Evolutionary conservation across 2,888 invertebrate species (phyloP).

Genomic region (Harpagoxenus sublaevis): DNA sequence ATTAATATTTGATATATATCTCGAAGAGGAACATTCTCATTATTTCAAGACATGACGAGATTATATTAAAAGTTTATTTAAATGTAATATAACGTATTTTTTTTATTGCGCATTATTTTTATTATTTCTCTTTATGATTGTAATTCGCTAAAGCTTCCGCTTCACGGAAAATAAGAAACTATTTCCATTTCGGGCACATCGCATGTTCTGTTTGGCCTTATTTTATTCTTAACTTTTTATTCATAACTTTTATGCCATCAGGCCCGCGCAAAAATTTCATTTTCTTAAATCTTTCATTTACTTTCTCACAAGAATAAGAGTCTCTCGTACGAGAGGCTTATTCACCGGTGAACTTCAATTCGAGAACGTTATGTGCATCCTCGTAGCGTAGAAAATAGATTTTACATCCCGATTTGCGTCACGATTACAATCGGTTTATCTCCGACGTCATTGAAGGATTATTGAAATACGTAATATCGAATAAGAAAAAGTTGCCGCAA

Average conservation of each 20-base stretch:
- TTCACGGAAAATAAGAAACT: background rate
- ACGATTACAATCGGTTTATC: conserved; percentile 1
- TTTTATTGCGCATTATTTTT: background rate
- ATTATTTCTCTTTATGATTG: background rate
- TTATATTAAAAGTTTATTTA: background rate
- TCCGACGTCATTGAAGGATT: background rate
- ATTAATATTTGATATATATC: background rate
- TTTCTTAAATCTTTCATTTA: background rate
- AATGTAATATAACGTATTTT: background rate
- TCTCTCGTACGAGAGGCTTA: background rate
- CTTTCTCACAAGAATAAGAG: background rate
- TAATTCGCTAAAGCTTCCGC: background rate
- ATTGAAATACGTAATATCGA: background rate
- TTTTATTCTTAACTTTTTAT: background rate
- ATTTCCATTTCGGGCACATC: background rate
- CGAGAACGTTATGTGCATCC: background rate
- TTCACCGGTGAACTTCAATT: background rate
- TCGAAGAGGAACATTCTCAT: background rate
- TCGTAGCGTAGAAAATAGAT: background rate
- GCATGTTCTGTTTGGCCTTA: no score
- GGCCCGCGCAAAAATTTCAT: conserved; percentile 18
- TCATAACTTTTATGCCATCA: conserved; percentile 10
- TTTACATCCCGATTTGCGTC: conserved; percentile 1
- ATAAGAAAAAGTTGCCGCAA: background rate
- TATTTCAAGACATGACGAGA: background rate